phyloP scores from a whole-genome alignment of 2,797 vertebrate species.

The Callimico goeldii region DNA sequence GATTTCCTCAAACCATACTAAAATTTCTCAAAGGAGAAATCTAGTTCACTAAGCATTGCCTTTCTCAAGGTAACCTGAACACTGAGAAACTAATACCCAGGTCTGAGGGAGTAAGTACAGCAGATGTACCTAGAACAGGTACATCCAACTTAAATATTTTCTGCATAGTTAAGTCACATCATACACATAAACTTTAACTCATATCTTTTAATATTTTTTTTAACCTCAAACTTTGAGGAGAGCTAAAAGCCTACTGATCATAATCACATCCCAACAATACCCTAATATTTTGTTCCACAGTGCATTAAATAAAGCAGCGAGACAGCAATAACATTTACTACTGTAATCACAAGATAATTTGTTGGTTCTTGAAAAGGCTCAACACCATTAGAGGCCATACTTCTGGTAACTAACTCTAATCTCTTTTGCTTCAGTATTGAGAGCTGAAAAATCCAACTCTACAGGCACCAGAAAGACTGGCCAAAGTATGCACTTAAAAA shows the following conservation, averaged over 20 bases:
- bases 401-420: slow-evolving; percentile 72
- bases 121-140: slow-evolving; percentile 38
- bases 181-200: slow-evolving; percentile 44
- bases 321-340: slow-evolving; percentile 53
- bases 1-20: slow-evolving; percentile 75
- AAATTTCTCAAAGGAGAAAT: slow-evolving; percentile 62
- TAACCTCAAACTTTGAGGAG: slow-evolving; percentile 39
- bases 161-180: slow-evolving; percentile 68
- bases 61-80: slow-evolving; percentile 44
- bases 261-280: slow-evolving; percentile 56
- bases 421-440: slow-evolving; percentile 74
- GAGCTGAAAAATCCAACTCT: slow-evolving; percentile 76
- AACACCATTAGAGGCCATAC: slow-evolving; percentile 44
- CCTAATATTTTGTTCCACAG: slow-evolving; percentile 73
- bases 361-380: slow-evolving; percentile 54
- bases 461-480: slow-evolving; percentile 62
- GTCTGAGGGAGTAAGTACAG: neutral
- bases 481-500: slow-evolving; percentile 34
- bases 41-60: slow-evolving; percentile 44
- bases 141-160: slow-evolving; percentile 53
- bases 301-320: slow-evolving; percentile 72
- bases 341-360: neutral
- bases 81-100: slow-evolving; percentile 31
- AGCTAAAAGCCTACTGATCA: slow-evolving; percentile 66
- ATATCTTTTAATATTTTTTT: slow-evolving; percentile 55